phyloP scores from a whole-genome alignment of 2,888 invertebrate species.

The Pterostichus niger region DNA sequence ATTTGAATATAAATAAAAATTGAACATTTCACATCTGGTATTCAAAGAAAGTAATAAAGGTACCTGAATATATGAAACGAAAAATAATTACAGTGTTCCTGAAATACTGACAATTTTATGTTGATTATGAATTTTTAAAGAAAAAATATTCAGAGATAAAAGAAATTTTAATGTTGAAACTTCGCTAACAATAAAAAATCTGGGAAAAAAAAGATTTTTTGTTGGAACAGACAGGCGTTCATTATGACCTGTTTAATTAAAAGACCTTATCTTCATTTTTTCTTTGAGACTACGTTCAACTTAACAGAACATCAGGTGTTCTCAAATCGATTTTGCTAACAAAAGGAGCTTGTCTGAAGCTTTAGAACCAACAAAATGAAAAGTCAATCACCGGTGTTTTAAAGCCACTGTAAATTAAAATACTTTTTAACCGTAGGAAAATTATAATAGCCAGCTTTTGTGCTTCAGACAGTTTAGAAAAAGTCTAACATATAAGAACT shows the following conservation, averaged over 20 bases:
- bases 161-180: slow-evolving; percentile 48
- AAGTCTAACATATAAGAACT: too few species aligned
- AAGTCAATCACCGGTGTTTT: slow-evolving; percentile 39
- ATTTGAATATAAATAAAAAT: too few species aligned
- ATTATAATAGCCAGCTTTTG: neutral
- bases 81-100: slow-evolving; percentile 12
- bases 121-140: slow-evolving; percentile 35
- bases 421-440: slow-evolving; percentile 12
- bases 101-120: slow-evolving; percentile 3
- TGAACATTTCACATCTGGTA: too few species aligned
- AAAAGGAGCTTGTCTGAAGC: slow-evolving; percentile 5
- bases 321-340: slow-evolving; percentile 36
- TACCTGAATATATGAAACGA: too few species aligned
- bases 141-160: slow-evolving; percentile 29
- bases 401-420: slow-evolving; percentile 46
- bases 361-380: slow-evolving; percentile 34
- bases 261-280: slow-evolving; percentile 53
- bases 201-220: slow-evolving; percentile 23
- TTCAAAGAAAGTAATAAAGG: too few species aligned
- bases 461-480: too few species aligned
- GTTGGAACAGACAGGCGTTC: slow-evolving; percentile 49
- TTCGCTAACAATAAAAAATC: slow-evolving; percentile 44
- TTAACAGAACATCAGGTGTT: slow-evolving; percentile 50
- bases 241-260: slow-evolving; percentile 53
- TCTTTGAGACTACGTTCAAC: slow-evolving; percentile 35